Base-by-base conservation (phyloP, 2,113 vertebrate genomes). In the Brevimyrus niger region DNA sequence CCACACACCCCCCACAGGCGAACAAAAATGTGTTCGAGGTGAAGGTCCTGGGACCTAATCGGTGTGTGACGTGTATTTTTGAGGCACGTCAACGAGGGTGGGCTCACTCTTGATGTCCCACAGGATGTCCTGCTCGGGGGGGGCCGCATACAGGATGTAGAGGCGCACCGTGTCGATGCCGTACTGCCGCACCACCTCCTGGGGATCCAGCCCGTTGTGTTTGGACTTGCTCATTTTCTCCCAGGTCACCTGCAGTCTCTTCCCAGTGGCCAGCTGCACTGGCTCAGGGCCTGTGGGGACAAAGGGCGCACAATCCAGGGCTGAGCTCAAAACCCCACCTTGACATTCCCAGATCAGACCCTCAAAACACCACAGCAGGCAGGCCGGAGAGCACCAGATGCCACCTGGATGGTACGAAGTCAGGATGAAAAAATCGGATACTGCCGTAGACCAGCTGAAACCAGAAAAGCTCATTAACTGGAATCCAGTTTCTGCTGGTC, bases 171-270 rank as follows among this genome's bases (percentile, higher is more conserved):
- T 99, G 95, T 98, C 97, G 23, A 98, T 93, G 35, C 98, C 98
- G 0, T 98, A 97, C 91, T 96, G 95, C 69, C 95, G 92, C 89
- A 98, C 94, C 23, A 97, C 92, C 17, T 97, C 96, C 89, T 97
- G 95, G 0, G 98, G 98, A 83, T 99, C 98, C 91, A 98, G 94
- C 0, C 98, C 98, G 0, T 99, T 99, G 94, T 98, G 95, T 80
- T 98, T 99, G 0, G 98, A 99, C 91, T 99, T 99, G 93, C 98
- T 99, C 98, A 99, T 99, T 95, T 99, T 99, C 94, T 99, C 98
- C 97, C 97, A 99, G 0, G 96, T 93, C 88, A 99, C 95, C 88
- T 97, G 96, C 44, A 99, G 48, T 31, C 85, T 92, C 83, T 95
- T 95, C 8, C 93, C 93, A 0, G 95, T 97, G 48, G 88, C 91